phyloP scores from a whole-genome alignment of 2,797 vertebrate genomes.

The Jordanella pulchra region DNA sequence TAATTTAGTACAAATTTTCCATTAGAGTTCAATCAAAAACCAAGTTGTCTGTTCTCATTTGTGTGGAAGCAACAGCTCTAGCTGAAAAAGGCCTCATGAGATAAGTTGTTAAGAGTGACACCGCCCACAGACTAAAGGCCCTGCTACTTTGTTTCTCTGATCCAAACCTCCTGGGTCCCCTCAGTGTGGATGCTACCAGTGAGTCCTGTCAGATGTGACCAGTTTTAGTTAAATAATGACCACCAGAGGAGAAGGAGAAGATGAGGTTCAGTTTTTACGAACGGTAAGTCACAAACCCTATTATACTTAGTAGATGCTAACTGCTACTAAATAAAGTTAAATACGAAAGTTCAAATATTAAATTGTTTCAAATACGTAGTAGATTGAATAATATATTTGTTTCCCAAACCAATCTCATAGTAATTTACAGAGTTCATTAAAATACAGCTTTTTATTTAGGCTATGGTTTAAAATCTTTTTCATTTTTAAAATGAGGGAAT shows the following conservation, averaged over 20 bases:
- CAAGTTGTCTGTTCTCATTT: not conserved
- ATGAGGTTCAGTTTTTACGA: conserved; percentile 78
- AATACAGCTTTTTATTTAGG: not conserved
- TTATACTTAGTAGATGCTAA: not conserved
- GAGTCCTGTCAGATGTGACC: not conserved
- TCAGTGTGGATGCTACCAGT: fast-evolving
- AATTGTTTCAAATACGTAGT: not conserved
- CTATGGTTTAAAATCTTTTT: not conserved
- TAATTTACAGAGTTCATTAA: conserved; percentile 3
- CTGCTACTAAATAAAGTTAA: not conserved
- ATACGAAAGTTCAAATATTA: not conserved
- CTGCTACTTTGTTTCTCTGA: not conserved
- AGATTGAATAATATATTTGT: not conserved
- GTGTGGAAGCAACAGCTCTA: not conserved
- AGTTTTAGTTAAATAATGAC: conserved; percentile 44
- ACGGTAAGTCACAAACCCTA: conserved; percentile 65
- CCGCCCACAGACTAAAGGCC: not conserved
- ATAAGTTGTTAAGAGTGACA: not conserved
- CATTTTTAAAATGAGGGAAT: not conserved
- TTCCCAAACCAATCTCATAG: not conserved
- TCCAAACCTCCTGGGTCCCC: not conserved
- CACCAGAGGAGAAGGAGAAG: conserved; percentile 61
- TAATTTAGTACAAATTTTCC: not conserved
- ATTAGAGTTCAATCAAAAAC: not conserved
- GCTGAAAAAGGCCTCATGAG: not conserved